Conservation (phyloP, 2,113 vertebrate genomes). For the Acrocephalus kingi region DNA sequence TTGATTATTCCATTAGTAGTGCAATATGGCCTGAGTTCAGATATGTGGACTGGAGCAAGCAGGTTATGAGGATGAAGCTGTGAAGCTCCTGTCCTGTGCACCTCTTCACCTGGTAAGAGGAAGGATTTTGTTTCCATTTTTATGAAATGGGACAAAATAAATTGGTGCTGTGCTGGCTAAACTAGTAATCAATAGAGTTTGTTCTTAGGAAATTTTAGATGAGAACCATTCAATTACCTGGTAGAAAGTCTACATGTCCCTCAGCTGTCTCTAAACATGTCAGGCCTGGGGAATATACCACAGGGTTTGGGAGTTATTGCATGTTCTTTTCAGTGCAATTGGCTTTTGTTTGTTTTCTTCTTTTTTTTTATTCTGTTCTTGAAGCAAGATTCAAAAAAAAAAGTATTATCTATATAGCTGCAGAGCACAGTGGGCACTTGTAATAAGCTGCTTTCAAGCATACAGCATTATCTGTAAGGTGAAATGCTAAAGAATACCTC, state of each 20-base stretch:
- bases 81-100: neutral
- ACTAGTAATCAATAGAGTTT: constrained; percentile 51
- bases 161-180: constrained; percentile 10
- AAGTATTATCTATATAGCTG: neutral
- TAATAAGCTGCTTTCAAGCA: neutral
- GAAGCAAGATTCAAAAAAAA: neutral
- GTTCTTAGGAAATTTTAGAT: neutral
- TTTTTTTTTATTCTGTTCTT: neutral
- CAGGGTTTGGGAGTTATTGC: neutral
- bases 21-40: fast-evolving
- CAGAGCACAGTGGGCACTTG: neutral
- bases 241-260: neutral
- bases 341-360: neutral
- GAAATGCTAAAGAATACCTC: neutral
- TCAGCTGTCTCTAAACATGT: neutral
- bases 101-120: neutral
- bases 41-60: neutral
- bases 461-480: neutral
- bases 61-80: neutral
- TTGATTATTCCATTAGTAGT: neutral
- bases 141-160: neutral
- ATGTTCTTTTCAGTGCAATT: neutral
- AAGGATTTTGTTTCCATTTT: neutral
- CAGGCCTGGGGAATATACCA: neutral
- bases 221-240: constrained; percentile 49